phyloP scores from a whole-genome alignment of 2,113 vertebrate species.

The Junco hyemalis region DNA sequence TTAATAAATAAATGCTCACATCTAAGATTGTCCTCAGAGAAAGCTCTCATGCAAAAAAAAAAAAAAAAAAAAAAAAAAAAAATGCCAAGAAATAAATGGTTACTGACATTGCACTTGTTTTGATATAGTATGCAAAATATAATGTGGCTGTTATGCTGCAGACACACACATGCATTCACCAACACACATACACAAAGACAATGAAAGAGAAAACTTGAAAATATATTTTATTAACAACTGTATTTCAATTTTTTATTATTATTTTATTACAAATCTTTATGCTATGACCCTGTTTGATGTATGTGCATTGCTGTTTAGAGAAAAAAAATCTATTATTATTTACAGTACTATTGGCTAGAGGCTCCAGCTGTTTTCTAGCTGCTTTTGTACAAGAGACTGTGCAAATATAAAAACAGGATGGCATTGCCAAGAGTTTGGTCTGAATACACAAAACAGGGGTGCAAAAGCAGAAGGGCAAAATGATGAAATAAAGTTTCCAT shows the following conservation, averaged over 20 bases:
- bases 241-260: slow-evolving; percentile 68
- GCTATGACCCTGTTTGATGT: slow-evolving; percentile 17
- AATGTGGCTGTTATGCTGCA: slow-evolving; percentile 55
- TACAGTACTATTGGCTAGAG: background rate
- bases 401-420: background rate
- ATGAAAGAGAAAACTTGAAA: slow-evolving; percentile 54
- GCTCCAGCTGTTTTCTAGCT: background rate
- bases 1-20: slow-evolving; percentile 74
- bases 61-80: slow-evolving; percentile 37
- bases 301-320: slow-evolving; percentile 5
- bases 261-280: slow-evolving; percentile 52
- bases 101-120: slow-evolving; percentile 68
- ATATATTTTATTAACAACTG: slow-evolving; percentile 55
- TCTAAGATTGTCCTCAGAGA: slow-evolving; percentile 66
- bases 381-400: background rate
- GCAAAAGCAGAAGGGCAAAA: background rate
- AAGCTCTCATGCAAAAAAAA: slow-evolving; percentile 62
- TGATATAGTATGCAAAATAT: slow-evolving; percentile 74
- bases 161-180: background rate
- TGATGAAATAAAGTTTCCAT: background rate
- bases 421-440: background rate
- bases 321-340: slow-evolving; percentile 20
- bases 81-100: slow-evolving; percentile 66
- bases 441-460: background rate
- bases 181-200: background rate